Base-by-base conservation (phyloP, 2,113 vertebrate species). In the Lophotis ruficrista region DNA sequence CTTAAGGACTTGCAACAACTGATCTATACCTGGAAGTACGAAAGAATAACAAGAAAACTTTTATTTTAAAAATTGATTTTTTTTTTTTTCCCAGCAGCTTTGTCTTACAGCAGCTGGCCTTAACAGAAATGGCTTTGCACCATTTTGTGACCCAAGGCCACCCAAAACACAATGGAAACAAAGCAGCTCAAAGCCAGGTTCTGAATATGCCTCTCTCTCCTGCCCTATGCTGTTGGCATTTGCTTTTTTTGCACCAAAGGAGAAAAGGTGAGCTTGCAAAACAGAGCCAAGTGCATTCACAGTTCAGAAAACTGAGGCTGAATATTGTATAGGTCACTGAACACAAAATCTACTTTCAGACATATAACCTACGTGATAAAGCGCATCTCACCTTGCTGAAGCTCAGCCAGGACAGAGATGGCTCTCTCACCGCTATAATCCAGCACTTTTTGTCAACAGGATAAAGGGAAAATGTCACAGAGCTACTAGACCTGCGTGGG, bases 311-410 rank as follows among this genome's bases (percentile, higher is more conserved):
- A 70, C 24, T 37, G 14, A 41, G 24, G 33, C 57, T 93, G 69
- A 88, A 68, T 51, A 68, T 60, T 23, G 2, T 31, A 50, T 60
- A 73, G 61, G 33, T 89, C 94, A 90, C 73, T 19, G 35, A 97
- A 20, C 50, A 66, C 77, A 91, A 83, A 95, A 93, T 28, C 15
- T 4, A 83, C n/a, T 91, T 92, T 90, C 93, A 94, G 76, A 57
- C 6, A 3, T 18, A 79, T 45, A 77, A 87, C 64, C 64, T 85
- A 68, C 9, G 2, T 81, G 76, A 47, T 47, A 75, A 87, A 69
- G 41, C 5, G 7, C 2, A 9, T 24, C 53, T 48, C 51, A 57
- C 41, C 41, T 78, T 35, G 21, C 4, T 8, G 33, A 71, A 88
- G 27, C n/a, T 76, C 1, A 0, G 8, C 17, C 57, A 37, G 1